Conservation (phyloP, 2,797 vertebrate species). For the Setipinna tenuifilis region DNA sequence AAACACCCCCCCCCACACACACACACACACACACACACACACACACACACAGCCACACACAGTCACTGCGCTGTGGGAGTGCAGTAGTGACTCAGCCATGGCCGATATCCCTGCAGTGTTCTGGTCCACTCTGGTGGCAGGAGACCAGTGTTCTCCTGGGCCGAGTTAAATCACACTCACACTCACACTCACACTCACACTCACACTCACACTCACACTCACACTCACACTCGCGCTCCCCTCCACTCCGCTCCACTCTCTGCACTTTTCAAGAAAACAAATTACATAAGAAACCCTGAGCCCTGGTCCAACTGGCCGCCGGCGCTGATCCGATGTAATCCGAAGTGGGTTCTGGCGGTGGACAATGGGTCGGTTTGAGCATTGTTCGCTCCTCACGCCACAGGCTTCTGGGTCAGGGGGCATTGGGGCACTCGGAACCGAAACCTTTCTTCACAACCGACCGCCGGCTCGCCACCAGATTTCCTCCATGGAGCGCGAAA, state of each 20-base stretch:
- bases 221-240: not conserved
- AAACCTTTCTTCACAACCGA: not conserved
- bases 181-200: too few species aligned
- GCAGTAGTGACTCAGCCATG: not conserved
- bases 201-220: too few species aligned
- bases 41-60: not conserved
- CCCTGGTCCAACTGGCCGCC: not conserved
- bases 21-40: not conserved
- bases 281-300: slow-evolving; percentile 5
- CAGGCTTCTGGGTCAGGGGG: not conserved
- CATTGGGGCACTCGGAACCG: not conserved
- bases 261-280: slow-evolving; percentile 14
- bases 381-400: not conserved
- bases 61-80: not conserved
- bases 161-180: not conserved
- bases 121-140: not conserved
- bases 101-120: not conserved
- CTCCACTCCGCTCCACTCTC: not conserved
- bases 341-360: not conserved
- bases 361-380: not conserved
- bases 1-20: too few species aligned
- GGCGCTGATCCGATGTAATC: slow-evolving; percentile 8
- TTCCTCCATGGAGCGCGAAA: not conserved
- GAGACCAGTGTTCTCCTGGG: not conserved
- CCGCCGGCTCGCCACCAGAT: not conserved